Conservation (phyloP, 2,113 vertebrate genomes). For the Glaucomys volans region DNA sequence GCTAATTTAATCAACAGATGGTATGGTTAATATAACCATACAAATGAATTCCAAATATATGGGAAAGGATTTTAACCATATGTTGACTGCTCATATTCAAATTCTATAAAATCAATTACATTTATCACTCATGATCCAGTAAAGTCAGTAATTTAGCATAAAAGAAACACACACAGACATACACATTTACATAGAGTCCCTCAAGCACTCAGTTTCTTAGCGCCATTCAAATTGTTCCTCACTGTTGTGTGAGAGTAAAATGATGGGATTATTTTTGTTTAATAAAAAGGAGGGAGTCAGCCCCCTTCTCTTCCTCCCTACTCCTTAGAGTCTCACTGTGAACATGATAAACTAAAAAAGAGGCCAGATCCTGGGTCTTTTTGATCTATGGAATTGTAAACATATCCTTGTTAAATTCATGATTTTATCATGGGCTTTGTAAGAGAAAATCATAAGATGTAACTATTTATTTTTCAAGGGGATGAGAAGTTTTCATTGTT, state of each 20-base stretch:
- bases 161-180: not conserved
- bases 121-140: not conserved
- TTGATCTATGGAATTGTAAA: not conserved
- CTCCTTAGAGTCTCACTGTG: not conserved
- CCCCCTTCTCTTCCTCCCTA: not conserved
- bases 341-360: not conserved
- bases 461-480: not conserved
- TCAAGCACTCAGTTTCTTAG: not conserved
- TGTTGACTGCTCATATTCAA: not conserved
- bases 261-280: not conserved
- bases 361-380: not conserved
- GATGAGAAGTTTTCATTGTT: not conserved
- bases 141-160: not conserved
- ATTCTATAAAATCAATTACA: not conserved
- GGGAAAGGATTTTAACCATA: not conserved
- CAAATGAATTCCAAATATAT: not conserved
- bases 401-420: not conserved
- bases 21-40: not conserved
- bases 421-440: not conserved
- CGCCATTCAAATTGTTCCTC: not conserved
- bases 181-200: not conserved
- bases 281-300: not conserved
- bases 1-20: not conserved
- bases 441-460: not conserved
- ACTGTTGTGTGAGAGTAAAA: not conserved